phyloP scores from a whole-genome alignment of 2,888 invertebrate species.

The Neria commutata region DNA sequence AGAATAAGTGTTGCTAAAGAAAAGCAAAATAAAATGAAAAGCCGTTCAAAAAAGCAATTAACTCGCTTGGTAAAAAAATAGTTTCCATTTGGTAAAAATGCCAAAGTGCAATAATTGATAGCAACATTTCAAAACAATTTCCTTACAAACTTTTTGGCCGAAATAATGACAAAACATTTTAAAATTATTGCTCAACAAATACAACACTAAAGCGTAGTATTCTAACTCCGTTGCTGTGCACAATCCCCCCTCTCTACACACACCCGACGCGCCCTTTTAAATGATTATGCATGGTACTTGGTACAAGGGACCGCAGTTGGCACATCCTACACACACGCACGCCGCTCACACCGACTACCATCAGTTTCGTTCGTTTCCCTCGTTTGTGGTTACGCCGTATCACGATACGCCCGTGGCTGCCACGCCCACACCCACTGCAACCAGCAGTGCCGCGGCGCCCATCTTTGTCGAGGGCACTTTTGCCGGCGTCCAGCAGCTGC shows the following conservation, averaged over 20 bases:
- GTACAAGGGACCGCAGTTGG: conserved; percentile 62
- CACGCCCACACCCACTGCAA: conserved; percentile 24
- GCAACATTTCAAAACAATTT: background rate
- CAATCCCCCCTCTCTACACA: background rate
- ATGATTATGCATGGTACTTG: conserved; percentile 62
- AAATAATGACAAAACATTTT: background rate
- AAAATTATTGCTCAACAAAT: too few species aligned
- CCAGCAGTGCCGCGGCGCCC: conserved; percentile 37
- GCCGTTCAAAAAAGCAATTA: conserved; percentile 3
- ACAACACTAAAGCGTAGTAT: background rate
- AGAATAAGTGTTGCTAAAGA: background rate
- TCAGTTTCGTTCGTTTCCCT: conserved; percentile 59
- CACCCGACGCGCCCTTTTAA: conserved; percentile 30
- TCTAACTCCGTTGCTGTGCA: background rate
- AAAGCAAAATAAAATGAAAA: background rate
- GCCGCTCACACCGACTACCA: conserved; percentile 52
- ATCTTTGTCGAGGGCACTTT: conserved; percentile 50
- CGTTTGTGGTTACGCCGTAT: conserved; percentile 58
- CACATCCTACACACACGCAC: conserved; percentile 48
- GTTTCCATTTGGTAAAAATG: too few species aligned
- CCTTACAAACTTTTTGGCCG: background rate
- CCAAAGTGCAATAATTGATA: background rate
- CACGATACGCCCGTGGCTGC: conserved; percentile 39
- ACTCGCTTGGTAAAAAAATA: too few species aligned
- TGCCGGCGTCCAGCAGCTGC: conserved; percentile 30